phyloP scores from a whole-genome alignment of 2,797 vertebrate genomes.

The Platyrinchus mystaceus region DNA sequence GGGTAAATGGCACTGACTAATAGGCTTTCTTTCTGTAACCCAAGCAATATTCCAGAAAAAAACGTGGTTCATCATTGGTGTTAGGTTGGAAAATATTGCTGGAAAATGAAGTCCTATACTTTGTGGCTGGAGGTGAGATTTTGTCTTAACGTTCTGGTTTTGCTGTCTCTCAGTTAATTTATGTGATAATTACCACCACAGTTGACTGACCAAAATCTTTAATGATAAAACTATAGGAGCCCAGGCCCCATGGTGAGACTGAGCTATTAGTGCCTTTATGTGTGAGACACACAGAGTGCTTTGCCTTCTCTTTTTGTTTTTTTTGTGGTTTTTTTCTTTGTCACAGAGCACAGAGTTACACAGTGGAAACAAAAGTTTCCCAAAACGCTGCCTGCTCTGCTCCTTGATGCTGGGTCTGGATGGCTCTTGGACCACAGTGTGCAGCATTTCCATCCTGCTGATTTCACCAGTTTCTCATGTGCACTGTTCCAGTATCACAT shows the following conservation, averaged over 20 bases:
- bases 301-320: not conserved
- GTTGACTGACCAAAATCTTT: constrained; percentile 66
- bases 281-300: constrained; percentile 5
- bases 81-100: constrained; percentile 48
- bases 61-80: constrained; percentile 36
- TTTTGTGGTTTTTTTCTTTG: not conserved
- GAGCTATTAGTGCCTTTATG: constrained; percentile 42
- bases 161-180: constrained; percentile 57
- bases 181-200: constrained; percentile 68
- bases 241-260: constrained; percentile 23
- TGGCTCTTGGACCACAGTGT: not conserved
- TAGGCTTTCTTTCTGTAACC: constrained; percentile 45
- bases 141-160: not conserved
- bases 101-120: constrained; percentile 42
- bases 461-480: not conserved
- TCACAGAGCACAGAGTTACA: not conserved
- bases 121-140: constrained; percentile 27
- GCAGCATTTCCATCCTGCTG: not conserved
- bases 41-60: constrained; percentile 34
- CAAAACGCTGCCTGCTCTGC: not conserved
- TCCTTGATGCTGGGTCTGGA: too few relatives aligned
- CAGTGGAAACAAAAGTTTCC: not conserved
- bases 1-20: constrained; percentile 65
- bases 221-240: constrained; percentile 58
- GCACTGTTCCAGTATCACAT: not conserved